Evolutionary conservation across 2,113 vertebrate genomes (phyloP).

Genomic region (Nymphicus hollandicus): DNA sequence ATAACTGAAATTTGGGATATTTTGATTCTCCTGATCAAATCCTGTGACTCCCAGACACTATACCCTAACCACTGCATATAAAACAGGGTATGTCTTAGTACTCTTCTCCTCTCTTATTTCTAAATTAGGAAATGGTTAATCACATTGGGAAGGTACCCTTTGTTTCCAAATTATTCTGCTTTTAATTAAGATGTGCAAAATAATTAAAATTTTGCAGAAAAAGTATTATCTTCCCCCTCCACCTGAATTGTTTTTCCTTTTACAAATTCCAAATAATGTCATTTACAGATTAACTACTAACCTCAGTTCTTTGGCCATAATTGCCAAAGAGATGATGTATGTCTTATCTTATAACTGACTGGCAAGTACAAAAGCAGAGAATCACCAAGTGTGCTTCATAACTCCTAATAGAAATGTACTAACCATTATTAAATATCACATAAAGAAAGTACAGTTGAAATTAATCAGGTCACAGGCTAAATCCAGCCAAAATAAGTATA

Average conservation of each 20-base stretch:
- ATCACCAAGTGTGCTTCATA: rapidly evolving
- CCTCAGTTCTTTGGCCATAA: background rate
- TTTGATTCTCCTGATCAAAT: background rate
- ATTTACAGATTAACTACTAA: background rate
- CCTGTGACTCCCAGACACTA: background rate
- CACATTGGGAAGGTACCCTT: background rate
- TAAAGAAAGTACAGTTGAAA: background rate
- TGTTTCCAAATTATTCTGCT: background rate
- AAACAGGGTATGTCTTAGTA: background rate
- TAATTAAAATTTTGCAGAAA: background rate
- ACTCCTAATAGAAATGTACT: background rate
- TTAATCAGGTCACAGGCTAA: background rate
- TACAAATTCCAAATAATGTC: background rate
- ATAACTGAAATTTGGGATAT: background rate
- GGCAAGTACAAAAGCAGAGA: background rate
- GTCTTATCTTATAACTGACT: background rate
- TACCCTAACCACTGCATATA: background rate
- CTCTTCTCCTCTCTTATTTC: background rate
- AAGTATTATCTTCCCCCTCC: background rate
- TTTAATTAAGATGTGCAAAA: background rate
- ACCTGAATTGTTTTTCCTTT: background rate
- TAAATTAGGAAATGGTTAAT: background rate
- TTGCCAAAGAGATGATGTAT: background rate
- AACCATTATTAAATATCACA: background rate
- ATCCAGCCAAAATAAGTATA: background rate